Percentiles rank a stretch among this genome's conserved stretches.
These are phyloP conservation scores for Caenorhabditis latens DNA, from an alignment of 1,140 invertebrate genomes.

Conservation along the genomic window DNA sequence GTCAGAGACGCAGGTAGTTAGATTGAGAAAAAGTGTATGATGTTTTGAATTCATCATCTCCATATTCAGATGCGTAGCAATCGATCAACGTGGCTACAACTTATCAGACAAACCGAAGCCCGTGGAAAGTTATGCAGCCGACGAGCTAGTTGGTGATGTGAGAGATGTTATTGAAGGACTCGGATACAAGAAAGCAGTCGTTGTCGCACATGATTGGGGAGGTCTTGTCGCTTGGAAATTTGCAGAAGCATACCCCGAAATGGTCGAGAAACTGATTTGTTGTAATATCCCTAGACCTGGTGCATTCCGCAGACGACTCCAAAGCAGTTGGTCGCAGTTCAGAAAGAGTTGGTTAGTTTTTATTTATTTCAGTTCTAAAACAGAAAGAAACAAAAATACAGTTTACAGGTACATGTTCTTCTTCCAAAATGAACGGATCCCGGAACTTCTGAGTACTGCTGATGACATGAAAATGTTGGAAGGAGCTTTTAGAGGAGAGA, in stretches of 20 bases:
- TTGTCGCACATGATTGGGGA: conserved; percentile 88
- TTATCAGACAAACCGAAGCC: conserved; percentile 85
- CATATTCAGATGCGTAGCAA: conserved; percentile 82
- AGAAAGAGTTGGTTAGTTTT: conserved; percentile 20
- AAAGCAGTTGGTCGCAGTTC: conserved; percentile 26
- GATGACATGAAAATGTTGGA: conserved; percentile 82
- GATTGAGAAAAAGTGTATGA: no score
- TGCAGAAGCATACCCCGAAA: conserved; percentile 6
- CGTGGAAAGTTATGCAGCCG: conserved; percentile 81
- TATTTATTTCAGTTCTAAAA: no score
- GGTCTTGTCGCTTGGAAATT: conserved; percentile 85
- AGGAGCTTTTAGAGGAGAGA: conserved; percentile 80
- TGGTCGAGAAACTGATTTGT: conserved; percentile 26
- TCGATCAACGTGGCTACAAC: conserved; percentile 87
- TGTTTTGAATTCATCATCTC: no score
- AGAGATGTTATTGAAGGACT: conserved; percentile 83
- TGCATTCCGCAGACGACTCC: neutral
- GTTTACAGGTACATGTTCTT: conserved; percentile 84
- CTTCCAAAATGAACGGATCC: conserved; percentile 84
- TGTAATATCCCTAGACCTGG: conserved; percentile 40
- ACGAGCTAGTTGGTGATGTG: conserved; percentile 83
- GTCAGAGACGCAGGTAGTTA: conserved; percentile 6
- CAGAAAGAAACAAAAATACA: no score
- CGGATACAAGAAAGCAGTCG: conserved; percentile 78
- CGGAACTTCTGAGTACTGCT: conserved; percentile 82